Evolutionary conservation across 2,888 invertebrate species (phyloP).

Genomic region (Drosophila meridionalis): DNA sequence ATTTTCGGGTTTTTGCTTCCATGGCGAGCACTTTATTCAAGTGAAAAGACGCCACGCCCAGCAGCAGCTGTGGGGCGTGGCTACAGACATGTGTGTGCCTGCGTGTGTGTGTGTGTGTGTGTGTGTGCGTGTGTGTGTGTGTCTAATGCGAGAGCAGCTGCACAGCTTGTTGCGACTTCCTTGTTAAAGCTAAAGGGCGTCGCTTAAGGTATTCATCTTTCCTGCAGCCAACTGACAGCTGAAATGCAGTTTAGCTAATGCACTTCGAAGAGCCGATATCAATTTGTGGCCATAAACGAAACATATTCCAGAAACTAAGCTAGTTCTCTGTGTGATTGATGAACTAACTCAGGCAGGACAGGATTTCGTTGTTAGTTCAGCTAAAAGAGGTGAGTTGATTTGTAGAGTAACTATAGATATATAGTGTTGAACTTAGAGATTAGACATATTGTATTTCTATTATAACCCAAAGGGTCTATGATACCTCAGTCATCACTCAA

Average conservation of each 20-base stretch:
- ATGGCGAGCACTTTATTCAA: slow-evolving; percentile 47
- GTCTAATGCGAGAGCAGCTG: slow-evolving; percentile 2
- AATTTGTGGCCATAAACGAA: slow-evolving; percentile 5
- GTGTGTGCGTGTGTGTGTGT: neutral
- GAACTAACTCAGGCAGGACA: neutral
- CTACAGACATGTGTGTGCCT: neutral
- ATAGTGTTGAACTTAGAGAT: too few relatives aligned
- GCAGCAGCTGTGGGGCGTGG: slow-evolving; percentile 12
- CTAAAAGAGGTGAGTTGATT: neutral
- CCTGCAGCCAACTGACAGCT: neutral
- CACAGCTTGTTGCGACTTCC: slow-evolving; percentile 9
- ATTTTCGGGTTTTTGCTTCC: slow-evolving; percentile 44
- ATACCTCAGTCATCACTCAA: too few relatives aligned
- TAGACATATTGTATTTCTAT: too few relatives aligned
- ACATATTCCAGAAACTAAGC: neutral
- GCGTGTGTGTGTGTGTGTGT: neutral
- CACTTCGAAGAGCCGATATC: neutral
- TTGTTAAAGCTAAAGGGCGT: slow-evolving; percentile 22
- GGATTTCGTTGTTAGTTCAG: neutral
- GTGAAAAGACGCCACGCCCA: slow-evolving; percentile 57
- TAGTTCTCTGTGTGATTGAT: slow-evolving; percentile 7
- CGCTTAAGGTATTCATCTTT: slow-evolving; percentile 16
- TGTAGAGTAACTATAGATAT: too few relatives aligned
- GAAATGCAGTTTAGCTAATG: slow-evolving; percentile 8
- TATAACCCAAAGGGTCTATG: too few relatives aligned